Evolutionary conservation across 2,888 invertebrate species (phyloP).

Genomic region (Chirona hameri): DNA sequence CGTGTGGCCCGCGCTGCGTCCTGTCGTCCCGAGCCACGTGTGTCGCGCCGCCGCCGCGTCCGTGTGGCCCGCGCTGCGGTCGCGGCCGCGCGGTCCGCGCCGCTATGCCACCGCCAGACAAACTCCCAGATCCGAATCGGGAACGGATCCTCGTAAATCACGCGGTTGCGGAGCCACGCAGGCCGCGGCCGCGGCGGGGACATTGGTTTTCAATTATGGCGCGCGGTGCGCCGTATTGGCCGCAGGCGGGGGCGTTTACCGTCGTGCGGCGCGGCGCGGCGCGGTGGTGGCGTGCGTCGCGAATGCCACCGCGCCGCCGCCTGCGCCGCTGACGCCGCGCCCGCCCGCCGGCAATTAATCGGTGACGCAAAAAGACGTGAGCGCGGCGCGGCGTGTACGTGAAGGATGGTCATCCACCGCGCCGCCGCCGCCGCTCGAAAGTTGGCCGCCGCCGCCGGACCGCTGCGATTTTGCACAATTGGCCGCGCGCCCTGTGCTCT

Average conservation of each 20-base stretch:
- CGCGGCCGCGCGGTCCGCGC: not conserved
- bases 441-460: not conserved
- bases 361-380: conserved; percentile 26
- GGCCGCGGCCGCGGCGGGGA: not conserved
- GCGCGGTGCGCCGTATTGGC: not conserved
- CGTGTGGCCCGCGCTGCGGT: not conserved
- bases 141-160: not conserved
- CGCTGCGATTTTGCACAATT: not conserved
- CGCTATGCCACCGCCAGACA: too few relatives aligned
- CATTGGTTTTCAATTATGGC: conserved; percentile 1
- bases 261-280: not conserved
- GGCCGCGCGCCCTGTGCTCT: not conserved
- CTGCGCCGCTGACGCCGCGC: not conserved
- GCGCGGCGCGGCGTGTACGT: not conserved
- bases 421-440: not conserved
- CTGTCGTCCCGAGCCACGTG: not conserved
- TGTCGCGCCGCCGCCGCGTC: too few relatives aligned
- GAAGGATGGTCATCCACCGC: not conserved
- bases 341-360: conserved; percentile 8
- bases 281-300: not conserved
- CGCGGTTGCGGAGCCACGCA: not conserved
- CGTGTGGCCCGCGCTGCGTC: not conserved
- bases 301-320: not conserved
- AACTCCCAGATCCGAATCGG: too few relatives aligned
- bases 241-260: not conserved